Evolutionary conservation across 92 coral and sea anemone species (phyloP), one percentile per base, ranked within the genome.

Genomic region (Phymanthus crucifer): DNA sequence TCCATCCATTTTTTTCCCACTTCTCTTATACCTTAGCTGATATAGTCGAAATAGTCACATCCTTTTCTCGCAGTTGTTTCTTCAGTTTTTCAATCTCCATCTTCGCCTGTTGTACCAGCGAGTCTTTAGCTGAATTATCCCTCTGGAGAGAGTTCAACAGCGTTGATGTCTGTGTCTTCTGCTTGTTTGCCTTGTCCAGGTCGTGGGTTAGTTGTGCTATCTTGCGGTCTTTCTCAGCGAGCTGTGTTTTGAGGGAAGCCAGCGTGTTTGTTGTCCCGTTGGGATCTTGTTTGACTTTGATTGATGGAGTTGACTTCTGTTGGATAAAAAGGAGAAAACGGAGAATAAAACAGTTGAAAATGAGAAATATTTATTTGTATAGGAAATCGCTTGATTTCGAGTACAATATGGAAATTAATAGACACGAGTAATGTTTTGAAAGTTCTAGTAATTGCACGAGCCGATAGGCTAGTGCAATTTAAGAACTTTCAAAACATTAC

Each of bases 61-160:
- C 98, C 36, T 94, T 94, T 75, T 92, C 98, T 17, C 86, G 89
- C 73, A 94, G 76, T 29, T 90, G 90, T 78, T 89, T 94, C 89
- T 89, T 94, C 40, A 87, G 84, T 57, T 92, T 94, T 56, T 85
- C 95, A 50, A 89, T 80, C 75, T 94, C 94, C 12, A 71, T 69
- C 75, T 92, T 94, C 1, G 90, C 90, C 78, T 94, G 98, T 10
- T 92, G 93, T n/a, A 89, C 75, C 56, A 94, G 76, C 12, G 97
- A 84, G 73, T 94, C 98, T 77, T 94, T 94, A 12, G 98, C 91
- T 9, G 97, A 92, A 86, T 89, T 94, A 32, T 94, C 98, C 54
- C 96, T 78, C 83, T 94, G 98, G 33, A 94, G 64, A 32, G 92
- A 88, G 81, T 94, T 94, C 90, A 94, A 82, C 18, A 94, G 75